Conservation (phyloP, 1,140 invertebrate species). For the Drosophila subpulchrella region DNA sequence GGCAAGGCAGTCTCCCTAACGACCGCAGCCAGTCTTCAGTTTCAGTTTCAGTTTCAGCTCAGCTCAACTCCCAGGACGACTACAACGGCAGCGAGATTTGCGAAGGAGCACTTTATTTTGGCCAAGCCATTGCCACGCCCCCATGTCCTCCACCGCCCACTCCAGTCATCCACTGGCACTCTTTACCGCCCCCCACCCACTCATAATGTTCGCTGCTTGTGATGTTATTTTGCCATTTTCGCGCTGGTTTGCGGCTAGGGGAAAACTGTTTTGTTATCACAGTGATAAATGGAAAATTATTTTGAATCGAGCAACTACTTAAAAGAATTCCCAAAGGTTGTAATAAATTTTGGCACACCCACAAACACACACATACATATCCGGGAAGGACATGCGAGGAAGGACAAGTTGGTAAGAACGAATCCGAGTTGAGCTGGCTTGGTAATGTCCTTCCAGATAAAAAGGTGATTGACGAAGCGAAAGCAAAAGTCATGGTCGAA, state of each 20-base stretch:
- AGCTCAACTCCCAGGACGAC: conserved; percentile 51
- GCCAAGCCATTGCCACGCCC: conserved; percentile 63
- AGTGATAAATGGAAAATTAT: conserved; percentile 84
- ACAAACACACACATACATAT: conserved; percentile 12
- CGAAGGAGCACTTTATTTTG: conserved; percentile 76
- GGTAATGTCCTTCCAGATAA: conserved; percentile 78
- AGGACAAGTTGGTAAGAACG: conserved; percentile 47
- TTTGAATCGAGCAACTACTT: conserved; percentile 83
- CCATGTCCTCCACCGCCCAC: conserved; percentile 22
- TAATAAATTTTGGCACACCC: conserved; percentile 74
- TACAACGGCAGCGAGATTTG: conserved; percentile 64
- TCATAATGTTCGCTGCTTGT: conserved; percentile 62
- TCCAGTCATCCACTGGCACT: conserved; percentile 17
- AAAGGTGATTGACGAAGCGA: conserved; percentile 79
- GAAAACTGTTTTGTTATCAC: conserved; percentile 82
- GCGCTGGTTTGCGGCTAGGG: conserved; percentile 41
- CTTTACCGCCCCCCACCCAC: conserved; percentile 10
- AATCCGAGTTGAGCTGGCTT: conserved; percentile 62
- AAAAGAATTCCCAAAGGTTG: conserved; percentile 83
- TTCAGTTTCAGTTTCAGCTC: too few relatives aligned
- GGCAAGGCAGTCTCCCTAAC: conserved; percentile 47
- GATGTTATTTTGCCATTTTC: conserved; percentile 82
- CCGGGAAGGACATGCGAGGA: conserved; percentile 52
- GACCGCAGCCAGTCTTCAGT: conserved; percentile 52
- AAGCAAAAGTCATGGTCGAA: conserved; percentile 81